Base-by-base conservation (phyloP, 2,113 vertebrate species). In the Callorhinus ursinus region DNA sequence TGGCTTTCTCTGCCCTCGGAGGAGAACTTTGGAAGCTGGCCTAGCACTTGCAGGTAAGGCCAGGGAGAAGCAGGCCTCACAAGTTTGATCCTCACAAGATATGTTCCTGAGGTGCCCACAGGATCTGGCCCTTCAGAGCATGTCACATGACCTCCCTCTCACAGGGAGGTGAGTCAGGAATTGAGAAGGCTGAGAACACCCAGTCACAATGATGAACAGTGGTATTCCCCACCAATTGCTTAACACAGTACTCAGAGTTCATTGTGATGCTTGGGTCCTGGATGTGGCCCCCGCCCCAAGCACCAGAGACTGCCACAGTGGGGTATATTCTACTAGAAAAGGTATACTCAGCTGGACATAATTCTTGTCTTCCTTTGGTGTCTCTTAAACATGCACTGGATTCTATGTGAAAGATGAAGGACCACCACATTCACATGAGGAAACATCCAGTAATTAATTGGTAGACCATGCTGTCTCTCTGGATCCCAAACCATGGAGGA, bases 301-400 rank as follows among this genome's bases (percentile, higher is more conserved):
- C 4, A 14, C 42, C 31, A 2, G 53, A 71, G 61, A 31, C 67
- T 7, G 4, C 28, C 1, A 0, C 1, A 2, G 57, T 13, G 3
- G 16, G 16, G 3, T 53, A 28, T 39, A 22, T 82, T 16, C 24
- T 46, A 49, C 24, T 15, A 46, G 79, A 79, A 81, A 46, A 63
- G 76, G 65, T 18, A 46, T 14, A 10, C 4, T 10, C 33, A 61
- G 14, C 16, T 31, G 71, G 36, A 14, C 49, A 21, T 63, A 11
- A 11, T 26, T 5, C 2, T 24, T 42, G 7, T 84, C 67, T 79
- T 69, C 18, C 36, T n/a, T 51, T 24, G 19, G 5, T 82, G 51
- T 39, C 51, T 94, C 31, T 71, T n/a, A 53, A 24, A 26, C 8
- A 15, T 36, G 15, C 15, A 1, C 36, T 61, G 83, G 53, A 76